Percentiles rank a stretch among this genome's conserved stretches.
Evolutionary conservation across 2,797 vertebrate genomes (phyloP).

Genomic region (Rhinella marina): DNA sequence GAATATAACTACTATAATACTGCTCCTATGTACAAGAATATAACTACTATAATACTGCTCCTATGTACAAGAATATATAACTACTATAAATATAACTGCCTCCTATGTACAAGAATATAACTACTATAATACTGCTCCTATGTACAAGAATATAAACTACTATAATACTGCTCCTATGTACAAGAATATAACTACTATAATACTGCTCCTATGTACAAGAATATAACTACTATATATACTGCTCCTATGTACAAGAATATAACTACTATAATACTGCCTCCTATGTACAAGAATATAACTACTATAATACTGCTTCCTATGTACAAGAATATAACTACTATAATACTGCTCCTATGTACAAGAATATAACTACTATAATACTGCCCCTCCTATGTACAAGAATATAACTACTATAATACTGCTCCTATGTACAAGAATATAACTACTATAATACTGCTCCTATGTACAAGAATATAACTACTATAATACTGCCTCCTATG

Average conservation of each 20-base stretch:
- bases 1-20: background rate
- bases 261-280: too few relatives aligned
- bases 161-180: background rate
- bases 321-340: background rate
- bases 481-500: background rate
- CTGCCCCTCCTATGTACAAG: background rate
- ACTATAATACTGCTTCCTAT: background rate
- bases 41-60: conserved; percentile 12
- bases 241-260: background rate
- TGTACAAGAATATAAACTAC: conserved; percentile 14
- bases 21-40: conserved; percentile 7
- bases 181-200: too few relatives aligned
- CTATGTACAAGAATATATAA: background rate
- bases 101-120: conserved; percentile 3
- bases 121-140: conserved; percentile 16
- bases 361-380: too few relatives aligned
- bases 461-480: too few relatives aligned
- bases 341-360: background rate
- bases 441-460: background rate
- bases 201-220: too few relatives aligned
- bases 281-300: conserved; percentile 1
- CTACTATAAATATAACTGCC: background rate
- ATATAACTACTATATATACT: too few relatives aligned
- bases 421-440: background rate
- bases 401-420: background rate